phyloP scores from a whole-genome alignment of 2,797 vertebrate species.

The Takifugu rubripes region DNA sequence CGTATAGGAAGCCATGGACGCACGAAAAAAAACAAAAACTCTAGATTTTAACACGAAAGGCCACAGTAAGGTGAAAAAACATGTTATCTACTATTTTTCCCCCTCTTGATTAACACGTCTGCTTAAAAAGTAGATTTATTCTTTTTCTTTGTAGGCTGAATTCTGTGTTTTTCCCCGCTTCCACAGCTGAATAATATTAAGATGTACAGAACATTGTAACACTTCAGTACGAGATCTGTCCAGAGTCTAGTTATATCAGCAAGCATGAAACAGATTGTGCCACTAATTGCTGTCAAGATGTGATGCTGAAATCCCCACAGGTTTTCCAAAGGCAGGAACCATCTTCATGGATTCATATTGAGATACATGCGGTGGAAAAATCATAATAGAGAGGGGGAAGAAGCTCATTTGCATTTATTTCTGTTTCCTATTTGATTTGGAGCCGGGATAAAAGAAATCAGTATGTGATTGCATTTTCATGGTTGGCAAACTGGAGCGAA shows the following conservation, averaged over 20 bases:
- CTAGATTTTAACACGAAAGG: slow-evolving; percentile 88
- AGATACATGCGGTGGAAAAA: slow-evolving; percentile 65
- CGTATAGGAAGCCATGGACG: slow-evolving; percentile 74
- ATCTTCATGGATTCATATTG: slow-evolving; percentile 70
- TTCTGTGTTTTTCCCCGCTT: slow-evolving; percentile 60
- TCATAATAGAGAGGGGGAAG: slow-evolving; percentile 49
- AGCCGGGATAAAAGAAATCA: slow-evolving; percentile 29
- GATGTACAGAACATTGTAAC: slow-evolving; percentile 69
- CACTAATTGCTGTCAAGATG: slow-evolving; percentile 77
- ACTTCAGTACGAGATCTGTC: slow-evolving; percentile 68
- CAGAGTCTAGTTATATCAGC: slow-evolving; percentile 69
- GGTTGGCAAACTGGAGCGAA: slow-evolving; percentile 34
- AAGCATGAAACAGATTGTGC: slow-evolving; percentile 75
- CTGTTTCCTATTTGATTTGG: slow-evolving; percentile 47
- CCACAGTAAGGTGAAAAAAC: slow-evolving; percentile 90
- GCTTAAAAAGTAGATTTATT: slow-evolving; percentile 62
- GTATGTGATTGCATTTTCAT: slow-evolving; percentile 39
- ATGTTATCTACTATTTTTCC: slow-evolving; percentile 62
- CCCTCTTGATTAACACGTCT: slow-evolving; percentile 63
- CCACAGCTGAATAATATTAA: slow-evolving; percentile 72
- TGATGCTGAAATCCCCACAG: slow-evolving; percentile 72
- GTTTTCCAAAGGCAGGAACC: slow-evolving; percentile 62
- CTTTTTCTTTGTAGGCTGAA: slow-evolving; percentile 62
- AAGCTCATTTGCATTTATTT: slow-evolving; percentile 62
- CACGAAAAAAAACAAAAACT: slow-evolving; percentile 64